A percentile compares a stretch with the other conserved stretches of the same genome.
Conservation (phyloP, 2,113 vertebrate species). For the Propithecus coquereli region DNA sequence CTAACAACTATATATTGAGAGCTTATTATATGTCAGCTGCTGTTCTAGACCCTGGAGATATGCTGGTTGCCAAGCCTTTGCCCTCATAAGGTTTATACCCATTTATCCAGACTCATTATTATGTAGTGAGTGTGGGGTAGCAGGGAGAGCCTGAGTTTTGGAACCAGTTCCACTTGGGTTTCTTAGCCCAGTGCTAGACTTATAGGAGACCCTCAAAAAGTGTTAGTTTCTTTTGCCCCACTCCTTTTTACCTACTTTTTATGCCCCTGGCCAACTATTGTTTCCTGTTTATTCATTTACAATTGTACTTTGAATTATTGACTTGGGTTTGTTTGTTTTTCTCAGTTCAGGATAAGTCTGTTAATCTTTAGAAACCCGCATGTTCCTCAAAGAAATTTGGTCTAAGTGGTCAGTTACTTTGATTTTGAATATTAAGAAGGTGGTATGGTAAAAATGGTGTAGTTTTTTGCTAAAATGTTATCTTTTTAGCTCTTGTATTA, state of each 20-base stretch:
- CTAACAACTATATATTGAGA: neutral
- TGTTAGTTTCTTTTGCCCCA: neutral
- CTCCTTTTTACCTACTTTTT: neutral
- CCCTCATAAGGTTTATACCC: neutral
- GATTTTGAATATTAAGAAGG: neutral
- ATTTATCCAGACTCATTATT: neutral
- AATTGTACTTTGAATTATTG: constrained; percentile 40
- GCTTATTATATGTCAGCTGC: neutral
- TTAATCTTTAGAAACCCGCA: constrained; percentile 9
- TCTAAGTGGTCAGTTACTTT: neutral
- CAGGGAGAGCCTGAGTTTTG: neutral
- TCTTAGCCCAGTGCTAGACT: neutral
- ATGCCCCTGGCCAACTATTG: neutral
- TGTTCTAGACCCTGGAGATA: neutral
- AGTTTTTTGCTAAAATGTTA: neutral
- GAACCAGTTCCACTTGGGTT: neutral
- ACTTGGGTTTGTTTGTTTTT: constrained; percentile 22
- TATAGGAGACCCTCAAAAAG: neutral
- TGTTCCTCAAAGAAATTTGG: neutral
- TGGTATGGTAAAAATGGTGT: neutral
- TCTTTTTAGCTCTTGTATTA: neutral
- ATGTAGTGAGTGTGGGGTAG: neutral
- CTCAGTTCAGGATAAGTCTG: neutral
- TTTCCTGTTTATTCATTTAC: neutral
- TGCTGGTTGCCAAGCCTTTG: neutral